Conservation (phyloP, 2,888 invertebrate species). For the Thymelicus lineola region DNA sequence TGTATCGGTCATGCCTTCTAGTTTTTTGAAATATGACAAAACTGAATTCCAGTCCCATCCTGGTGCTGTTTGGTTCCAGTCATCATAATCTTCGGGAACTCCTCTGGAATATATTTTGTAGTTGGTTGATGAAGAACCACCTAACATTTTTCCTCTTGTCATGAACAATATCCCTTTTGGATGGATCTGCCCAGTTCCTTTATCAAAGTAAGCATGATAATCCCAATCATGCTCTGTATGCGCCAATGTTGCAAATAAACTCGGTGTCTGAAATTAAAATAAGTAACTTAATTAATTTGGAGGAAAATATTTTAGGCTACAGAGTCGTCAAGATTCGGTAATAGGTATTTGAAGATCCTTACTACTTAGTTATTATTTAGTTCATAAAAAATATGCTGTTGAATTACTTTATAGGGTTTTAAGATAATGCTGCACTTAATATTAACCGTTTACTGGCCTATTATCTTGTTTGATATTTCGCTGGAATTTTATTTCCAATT, state of each 20-base stretch:
- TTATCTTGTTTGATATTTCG: too few relatives aligned
- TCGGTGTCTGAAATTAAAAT: conserved; percentile 50
- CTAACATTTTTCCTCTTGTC: conserved; percentile 55
- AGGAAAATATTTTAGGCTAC: too few relatives aligned
- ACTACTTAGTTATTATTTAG: too few relatives aligned
- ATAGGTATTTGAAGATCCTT: too few relatives aligned
- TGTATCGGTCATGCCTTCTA: conserved; percentile 53
- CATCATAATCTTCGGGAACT: conserved; percentile 53
- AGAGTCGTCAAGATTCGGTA: too few relatives aligned
- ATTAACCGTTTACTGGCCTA: too few relatives aligned
- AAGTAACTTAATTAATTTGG: not conserved
- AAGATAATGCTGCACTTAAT: too few relatives aligned
- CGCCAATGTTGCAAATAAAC: conserved; percentile 48
- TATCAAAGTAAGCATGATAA: conserved; percentile 49
- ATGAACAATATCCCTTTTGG: conserved; percentile 46
- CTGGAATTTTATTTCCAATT: too few relatives aligned
- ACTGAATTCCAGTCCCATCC: conserved; percentile 55
- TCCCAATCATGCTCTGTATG: conserved; percentile 55
- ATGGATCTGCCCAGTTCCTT: conserved; percentile 49
- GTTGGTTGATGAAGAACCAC: conserved; percentile 54
- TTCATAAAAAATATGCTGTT: too few relatives aligned
- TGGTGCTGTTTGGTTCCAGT: conserved; percentile 51
- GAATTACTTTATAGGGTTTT: too few relatives aligned
- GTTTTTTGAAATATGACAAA: conserved; percentile 54
- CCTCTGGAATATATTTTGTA: conserved; percentile 54